Evolutionary conservation across 2,888 invertebrate genomes (phyloP).

Genomic region (Magallana nippona): DNA sequence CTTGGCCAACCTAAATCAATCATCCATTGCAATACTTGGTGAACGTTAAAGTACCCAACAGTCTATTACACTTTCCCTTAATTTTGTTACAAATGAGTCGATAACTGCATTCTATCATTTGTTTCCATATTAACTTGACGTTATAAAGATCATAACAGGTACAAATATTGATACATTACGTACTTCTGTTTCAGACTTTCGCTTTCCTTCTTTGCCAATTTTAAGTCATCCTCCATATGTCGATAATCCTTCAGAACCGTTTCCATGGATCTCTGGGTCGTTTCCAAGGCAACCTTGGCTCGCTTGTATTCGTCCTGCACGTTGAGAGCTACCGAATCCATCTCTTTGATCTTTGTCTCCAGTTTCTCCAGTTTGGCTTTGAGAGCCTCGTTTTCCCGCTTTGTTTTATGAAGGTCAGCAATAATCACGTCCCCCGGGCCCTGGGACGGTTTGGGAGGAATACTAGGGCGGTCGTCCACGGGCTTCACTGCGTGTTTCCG

Average conservation of each 20-base stretch:
- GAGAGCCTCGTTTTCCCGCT: constrained; percentile 67
- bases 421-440: constrained; percentile 71
- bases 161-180: neutral
- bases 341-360: constrained; percentile 66
- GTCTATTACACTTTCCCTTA: no score
- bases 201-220: constrained; percentile 67
- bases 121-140: no score
- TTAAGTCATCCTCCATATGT: constrained; percentile 65
- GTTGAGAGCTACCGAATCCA: constrained; percentile 62
- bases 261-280: constrained; percentile 69
- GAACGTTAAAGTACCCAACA: no score
- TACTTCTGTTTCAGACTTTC: constrained; percentile 70
- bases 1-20: constrained; percentile 58
- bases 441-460: constrained; percentile 59
- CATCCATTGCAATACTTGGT: neutral
- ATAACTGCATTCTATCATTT: no score
- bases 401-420: constrained; percentile 67
- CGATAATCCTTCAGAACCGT: constrained; percentile 69
- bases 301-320: constrained; percentile 72
- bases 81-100: neutral
- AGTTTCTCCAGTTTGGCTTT: constrained; percentile 66
- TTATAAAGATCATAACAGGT: no score
- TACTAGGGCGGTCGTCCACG: constrained; percentile 61
- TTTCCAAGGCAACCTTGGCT: constrained; percentile 68
- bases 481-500: constrained; percentile 59